Evolutionary conservation across 2,888 invertebrate species (phyloP).

Genomic region (Pteria penguin): DNA sequence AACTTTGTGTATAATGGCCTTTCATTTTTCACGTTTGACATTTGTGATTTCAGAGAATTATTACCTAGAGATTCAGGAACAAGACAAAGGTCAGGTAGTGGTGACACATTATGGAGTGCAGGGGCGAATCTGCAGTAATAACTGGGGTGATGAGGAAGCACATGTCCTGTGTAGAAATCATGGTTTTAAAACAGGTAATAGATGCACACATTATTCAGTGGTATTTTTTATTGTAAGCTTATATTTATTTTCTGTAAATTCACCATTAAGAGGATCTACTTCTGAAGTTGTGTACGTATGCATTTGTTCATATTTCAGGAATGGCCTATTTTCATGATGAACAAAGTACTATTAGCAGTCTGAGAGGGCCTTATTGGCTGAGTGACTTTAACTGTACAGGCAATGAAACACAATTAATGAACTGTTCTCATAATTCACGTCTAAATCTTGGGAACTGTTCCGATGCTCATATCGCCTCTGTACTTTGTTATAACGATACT

Average conservation of each 20-base stretch:
- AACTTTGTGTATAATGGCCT: too few relatives aligned
- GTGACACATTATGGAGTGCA: slow-evolving; percentile 72
- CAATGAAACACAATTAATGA: slow-evolving; percentile 55
- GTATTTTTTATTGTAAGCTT: too few relatives aligned
- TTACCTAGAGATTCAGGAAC: slow-evolving; percentile 49
- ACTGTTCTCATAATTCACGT: slow-evolving; percentile 62
- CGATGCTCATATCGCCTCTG: slow-evolving; percentile 63
- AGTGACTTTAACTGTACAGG: slow-evolving; percentile 71
- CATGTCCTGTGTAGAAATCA: slow-evolving; percentile 63
- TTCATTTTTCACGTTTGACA: too few relatives aligned
- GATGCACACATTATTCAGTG: slow-evolving; percentile 50
- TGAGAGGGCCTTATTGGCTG: slow-evolving; percentile 67
- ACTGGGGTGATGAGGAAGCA: slow-evolving; percentile 70
- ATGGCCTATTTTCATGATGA: slow-evolving; percentile 46
- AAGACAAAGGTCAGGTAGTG: slow-evolving; percentile 51
- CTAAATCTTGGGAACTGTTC: slow-evolving; percentile 67
- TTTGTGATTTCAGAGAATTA: slow-evolving; percentile 53
- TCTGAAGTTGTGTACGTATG: too few relatives aligned
- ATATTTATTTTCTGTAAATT: too few relatives aligned
- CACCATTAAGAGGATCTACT: too few relatives aligned
- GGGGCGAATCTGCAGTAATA: slow-evolving; percentile 80
- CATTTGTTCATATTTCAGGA: neutral
- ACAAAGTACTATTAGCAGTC: slow-evolving; percentile 35
- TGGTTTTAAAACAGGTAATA: slow-evolving; percentile 54
- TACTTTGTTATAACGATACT: slow-evolving; percentile 67